Evolutionary conservation across 2,797 vertebrate species (phyloP), one percentile per base, ranked within the genome.

Genomic region (Tragopan temminckii): DNA sequence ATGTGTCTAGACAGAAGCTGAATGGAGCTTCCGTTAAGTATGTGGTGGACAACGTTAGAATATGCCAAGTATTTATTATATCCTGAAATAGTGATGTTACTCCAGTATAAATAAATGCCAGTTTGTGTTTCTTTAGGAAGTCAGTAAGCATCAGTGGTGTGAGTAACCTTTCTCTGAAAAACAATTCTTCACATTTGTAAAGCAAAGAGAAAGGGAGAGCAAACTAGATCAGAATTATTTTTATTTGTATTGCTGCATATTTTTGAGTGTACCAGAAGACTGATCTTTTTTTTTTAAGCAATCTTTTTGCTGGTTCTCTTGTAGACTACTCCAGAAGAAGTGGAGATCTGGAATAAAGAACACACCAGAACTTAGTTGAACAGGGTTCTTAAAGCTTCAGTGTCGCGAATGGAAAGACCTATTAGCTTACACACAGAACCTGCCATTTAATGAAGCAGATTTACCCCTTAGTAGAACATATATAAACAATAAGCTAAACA

Each of bases 281-380:
- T 48, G 17, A 42, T 42, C 18, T 42, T 43, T 18, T 43, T 43
- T 43, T 43, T 43, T 43, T 19, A 98, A 74, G 96, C 96, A 75
- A 98, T 57, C 62, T 58, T 98, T 88, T 98, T 98, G 96, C 97
- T 98, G 88, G 96, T 95, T 13, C 97, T 97, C 71, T 98, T 98
- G 19, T 98, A 98, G 93, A 93, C 97, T 79, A 97, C 84, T 14
- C 95, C 97, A 42, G 93, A 80, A 11, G 69, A 33, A 57, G 94
- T 94, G 78, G 97, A 98, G 78, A 79, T 95, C 98, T 98, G 94
- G 36, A 96, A 97, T 31, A 90, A 95, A 97, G 58, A 85, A 96
- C 48, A 76, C 66, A 20, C 7, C 36, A 94, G 36, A 27, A 40
- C 87, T 67, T 80, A 42, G 21, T 48, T 96, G 52, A 84, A 35